These are phyloP conservation scores for Anodontia alba DNA, from an alignment of 2,888 invertebrate genomes.

Conservation along the genomic window DNA sequence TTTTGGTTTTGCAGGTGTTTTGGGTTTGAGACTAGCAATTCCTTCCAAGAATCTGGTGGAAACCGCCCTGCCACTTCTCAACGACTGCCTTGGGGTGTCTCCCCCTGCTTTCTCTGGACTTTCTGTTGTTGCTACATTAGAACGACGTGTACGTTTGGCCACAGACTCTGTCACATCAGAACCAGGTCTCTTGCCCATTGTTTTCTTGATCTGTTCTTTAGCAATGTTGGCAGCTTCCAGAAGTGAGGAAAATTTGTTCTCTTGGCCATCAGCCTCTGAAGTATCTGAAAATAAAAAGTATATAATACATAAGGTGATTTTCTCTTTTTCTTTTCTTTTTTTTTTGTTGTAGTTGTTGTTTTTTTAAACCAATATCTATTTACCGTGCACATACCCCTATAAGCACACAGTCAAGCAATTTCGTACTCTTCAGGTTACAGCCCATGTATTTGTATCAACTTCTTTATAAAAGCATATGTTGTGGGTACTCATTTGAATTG, in stretches of 20 bases:
- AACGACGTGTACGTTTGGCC: background rate
- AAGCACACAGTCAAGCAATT: no score
- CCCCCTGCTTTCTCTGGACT: background rate
- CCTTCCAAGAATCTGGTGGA: conserved; percentile 49
- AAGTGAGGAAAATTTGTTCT: conserved; percentile 10
- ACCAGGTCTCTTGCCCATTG: background rate
- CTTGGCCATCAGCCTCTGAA: background rate
- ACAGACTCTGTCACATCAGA: background rate
- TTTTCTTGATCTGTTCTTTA: conserved; percentile 5
- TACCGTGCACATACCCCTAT: no score
- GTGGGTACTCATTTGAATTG: no score
- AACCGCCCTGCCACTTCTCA: conserved; percentile 54
- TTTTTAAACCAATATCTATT: no score
- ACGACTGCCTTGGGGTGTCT: background rate
- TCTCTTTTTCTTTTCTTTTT: no score
- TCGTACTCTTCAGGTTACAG: no score
- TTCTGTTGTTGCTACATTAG: background rate
- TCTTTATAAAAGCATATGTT: no score
- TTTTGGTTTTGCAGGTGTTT: background rate
- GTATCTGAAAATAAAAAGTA: background rate
- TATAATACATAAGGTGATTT: no score
- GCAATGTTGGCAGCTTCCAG: conserved; percentile 5
- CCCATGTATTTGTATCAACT: no score
- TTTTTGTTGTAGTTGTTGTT: no score
- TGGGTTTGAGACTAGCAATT: conserved; percentile 49